phyloP scores from a whole-genome alignment of 2,113 vertebrate genomes.

The Perca schrenkii region DNA sequence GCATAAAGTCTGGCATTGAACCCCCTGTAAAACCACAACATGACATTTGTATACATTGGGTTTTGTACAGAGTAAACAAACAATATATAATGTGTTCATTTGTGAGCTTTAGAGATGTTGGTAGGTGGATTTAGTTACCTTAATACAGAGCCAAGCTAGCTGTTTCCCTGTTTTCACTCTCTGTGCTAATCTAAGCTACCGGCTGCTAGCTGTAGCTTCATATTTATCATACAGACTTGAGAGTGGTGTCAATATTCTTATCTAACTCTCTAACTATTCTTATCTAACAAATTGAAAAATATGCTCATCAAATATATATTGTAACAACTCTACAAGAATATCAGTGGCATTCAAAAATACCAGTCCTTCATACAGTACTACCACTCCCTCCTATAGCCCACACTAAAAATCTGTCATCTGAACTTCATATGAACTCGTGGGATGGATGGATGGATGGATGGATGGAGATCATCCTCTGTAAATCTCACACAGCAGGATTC shows the following conservation, averaged over 20 bases:
- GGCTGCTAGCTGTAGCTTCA: neutral
- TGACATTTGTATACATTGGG: neutral
- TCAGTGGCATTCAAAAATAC: neutral
- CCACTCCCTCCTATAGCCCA: neutral
- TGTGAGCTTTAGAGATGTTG: neutral
- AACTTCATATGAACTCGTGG: slow-evolving; percentile 38
- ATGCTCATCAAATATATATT: neutral
- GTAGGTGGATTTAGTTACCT: neutral
- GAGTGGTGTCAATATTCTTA: neutral
- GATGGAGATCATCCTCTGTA: slow-evolving; percentile 8
- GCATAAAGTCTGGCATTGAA: too few relatives aligned
- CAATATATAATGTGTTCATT: neutral
- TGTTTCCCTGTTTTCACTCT: neutral
- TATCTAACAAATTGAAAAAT: neutral
- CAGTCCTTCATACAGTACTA: neutral
- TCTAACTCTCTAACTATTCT: neutral
- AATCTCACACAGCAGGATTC: slow-evolving; percentile 27
- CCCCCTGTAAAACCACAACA: neutral
- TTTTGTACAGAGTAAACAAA: neutral
- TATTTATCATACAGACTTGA: neutral
- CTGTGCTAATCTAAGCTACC: neutral
- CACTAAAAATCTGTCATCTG: slow-evolving; percentile 25
- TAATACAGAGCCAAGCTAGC: neutral
- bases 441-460: neutral
- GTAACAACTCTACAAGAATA: neutral